Conservation (phyloP, 1,140 invertebrate genomes). For the Melanaphis sacchari region DNA sequence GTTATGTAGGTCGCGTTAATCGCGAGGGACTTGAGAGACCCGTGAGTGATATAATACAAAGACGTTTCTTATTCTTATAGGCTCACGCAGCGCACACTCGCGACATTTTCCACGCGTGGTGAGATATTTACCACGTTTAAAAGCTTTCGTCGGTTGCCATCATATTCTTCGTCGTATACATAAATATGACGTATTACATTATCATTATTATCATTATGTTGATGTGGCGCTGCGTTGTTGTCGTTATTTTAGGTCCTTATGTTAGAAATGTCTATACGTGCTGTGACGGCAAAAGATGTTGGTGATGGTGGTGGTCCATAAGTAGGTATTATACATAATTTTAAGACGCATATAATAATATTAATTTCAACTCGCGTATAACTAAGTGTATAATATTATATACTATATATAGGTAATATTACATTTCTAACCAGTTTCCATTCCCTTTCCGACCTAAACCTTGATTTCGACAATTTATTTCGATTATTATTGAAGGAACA, state of each 20-base stretch:
- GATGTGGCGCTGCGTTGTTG: background rate
- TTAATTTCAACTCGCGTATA: background rate
- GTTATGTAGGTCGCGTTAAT: background rate
- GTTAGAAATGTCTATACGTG: background rate
- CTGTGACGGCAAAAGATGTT: background rate
- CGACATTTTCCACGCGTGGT: background rate
- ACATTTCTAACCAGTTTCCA: background rate
- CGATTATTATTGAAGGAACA: background rate
- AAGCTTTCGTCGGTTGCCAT: background rate
- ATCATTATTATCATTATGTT: background rate
- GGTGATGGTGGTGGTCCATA: background rate
- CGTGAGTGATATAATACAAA: background rate
- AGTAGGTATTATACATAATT: background rate
- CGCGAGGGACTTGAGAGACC: background rate
- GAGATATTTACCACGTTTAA: background rate
- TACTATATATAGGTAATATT: background rate
- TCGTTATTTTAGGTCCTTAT: background rate
- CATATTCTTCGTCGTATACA: background rate
- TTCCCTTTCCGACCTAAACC: background rate
- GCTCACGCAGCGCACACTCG: background rate
- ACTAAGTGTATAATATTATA: background rate
- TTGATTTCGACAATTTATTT: background rate
- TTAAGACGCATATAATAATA: constrained; percentile 1
- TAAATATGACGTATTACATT: too few species aligned
- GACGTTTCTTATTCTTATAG: background rate